A percentile compares a stretch with the other conserved stretches of the same genome.
Conservation (phyloP, 2,797 vertebrate species). For the Gastrophryne carolinensis region DNA sequence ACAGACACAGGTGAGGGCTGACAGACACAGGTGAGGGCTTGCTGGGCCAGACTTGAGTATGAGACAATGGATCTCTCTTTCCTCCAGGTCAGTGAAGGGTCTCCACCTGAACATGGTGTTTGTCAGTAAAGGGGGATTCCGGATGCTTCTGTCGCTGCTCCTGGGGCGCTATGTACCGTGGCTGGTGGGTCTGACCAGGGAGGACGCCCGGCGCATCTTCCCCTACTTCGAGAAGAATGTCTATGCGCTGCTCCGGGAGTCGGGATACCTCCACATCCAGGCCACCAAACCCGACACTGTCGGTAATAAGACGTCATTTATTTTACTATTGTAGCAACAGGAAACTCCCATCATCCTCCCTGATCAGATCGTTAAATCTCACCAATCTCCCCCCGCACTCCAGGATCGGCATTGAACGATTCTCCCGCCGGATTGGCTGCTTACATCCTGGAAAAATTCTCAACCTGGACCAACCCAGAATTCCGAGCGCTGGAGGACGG, state of each 20-base stretch:
- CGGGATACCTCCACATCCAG: constrained; percentile 85
- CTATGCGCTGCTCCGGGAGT: constrained; percentile 68
- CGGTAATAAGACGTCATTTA: constrained; percentile 70
- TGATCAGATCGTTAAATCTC: too few species aligned
- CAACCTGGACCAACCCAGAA: constrained; percentile 75
- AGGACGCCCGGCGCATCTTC: constrained; percentile 74
- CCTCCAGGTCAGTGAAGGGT: constrained; percentile 76
- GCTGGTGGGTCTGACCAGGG: constrained; percentile 77
- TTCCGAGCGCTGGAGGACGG: constrained; percentile 75
- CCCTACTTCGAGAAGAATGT: constrained; percentile 79
- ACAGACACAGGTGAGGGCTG: too few species aligned
- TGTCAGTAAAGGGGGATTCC: neutral
- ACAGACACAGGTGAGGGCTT: too few species aligned
- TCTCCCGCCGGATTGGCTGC: constrained; percentile 84
- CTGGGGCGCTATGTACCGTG: constrained; percentile 82
- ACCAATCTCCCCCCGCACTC: neutral
- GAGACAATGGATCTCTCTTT: too few species aligned
- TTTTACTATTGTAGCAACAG: too few species aligned
- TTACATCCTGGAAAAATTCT: constrained; percentile 89
- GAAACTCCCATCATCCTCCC: too few species aligned
- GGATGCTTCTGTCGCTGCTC: constrained; percentile 63
- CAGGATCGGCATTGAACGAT: constrained; percentile 82
- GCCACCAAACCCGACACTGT: constrained; percentile 86
- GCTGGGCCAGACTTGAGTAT: too few species aligned
- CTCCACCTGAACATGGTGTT: constrained; percentile 77